Evolutionary conservation across 1,140 invertebrate genomes (phyloP).

Genomic region (Acromyrmex charruanus): DNA sequence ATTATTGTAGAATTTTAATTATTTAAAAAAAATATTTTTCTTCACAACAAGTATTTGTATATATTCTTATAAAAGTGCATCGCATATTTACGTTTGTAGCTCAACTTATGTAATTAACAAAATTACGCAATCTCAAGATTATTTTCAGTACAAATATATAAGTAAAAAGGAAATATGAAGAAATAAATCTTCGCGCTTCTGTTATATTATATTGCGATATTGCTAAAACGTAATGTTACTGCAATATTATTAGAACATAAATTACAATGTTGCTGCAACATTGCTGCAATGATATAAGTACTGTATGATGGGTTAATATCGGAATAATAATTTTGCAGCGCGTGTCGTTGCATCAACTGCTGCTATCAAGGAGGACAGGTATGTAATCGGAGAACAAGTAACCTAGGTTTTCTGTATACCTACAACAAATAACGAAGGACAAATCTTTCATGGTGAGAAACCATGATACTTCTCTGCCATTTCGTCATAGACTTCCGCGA

Average conservation of each 20-base stretch:
- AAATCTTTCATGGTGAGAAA: slow-evolving; percentile 51
- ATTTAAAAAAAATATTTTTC: no score
- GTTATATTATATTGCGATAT: no score
- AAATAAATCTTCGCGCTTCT: no score
- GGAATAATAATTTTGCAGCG: background rate
- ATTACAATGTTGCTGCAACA: no score
- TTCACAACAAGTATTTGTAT: background rate
- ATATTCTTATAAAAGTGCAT: background rate
- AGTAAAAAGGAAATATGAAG: background rate
- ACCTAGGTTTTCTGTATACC: slow-evolving; percentile 22
- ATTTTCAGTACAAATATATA: background rate
- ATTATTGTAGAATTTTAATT: no score
- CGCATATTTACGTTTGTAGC: background rate
- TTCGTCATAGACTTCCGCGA: slow-evolving; percentile 71
- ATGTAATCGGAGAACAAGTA: background rate
- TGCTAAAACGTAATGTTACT: no score
- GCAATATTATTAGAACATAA: no score
- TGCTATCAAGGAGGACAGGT: background rate
- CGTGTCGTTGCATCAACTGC: slow-evolving; percentile 24
- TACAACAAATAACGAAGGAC: slow-evolving; percentile 18
- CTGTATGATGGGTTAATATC: no score
- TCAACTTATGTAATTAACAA: slow-evolving; percentile 1
- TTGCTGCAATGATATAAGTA: no score
- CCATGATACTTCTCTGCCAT: slow-evolving; percentile 40
- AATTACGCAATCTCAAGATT: background rate